A percentile compares a stretch with the other conserved stretches of the same genome.
These are phyloP conservation scores for Agonum fuliginosum DNA, from an alignment of 2,888 invertebrate species.

Conservation along the genomic window DNA sequence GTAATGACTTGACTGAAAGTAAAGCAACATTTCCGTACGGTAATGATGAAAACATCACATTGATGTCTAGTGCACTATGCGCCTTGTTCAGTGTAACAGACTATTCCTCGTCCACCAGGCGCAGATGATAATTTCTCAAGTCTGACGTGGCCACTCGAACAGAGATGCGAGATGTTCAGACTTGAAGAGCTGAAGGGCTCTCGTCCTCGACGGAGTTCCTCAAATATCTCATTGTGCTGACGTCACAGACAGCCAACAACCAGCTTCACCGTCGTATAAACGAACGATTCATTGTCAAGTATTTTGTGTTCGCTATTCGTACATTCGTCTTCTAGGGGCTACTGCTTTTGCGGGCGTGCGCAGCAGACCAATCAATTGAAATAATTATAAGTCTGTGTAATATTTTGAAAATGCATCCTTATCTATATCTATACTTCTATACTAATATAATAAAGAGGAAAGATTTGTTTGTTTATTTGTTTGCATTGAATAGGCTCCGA, in stretches of 20 bases:
- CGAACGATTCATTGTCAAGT: constrained; percentile 53
- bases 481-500: too few species aligned
- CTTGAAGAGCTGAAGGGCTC: not conserved
- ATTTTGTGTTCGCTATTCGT: not conserved
- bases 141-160: not conserved
- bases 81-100: not conserved
- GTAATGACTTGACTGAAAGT: too few species aligned
- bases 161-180: not conserved
- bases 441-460: too few species aligned
- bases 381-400: too few species aligned
- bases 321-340: constrained; percentile 21
- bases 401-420: too few species aligned
- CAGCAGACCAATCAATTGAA: too few species aligned
- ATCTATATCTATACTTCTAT: too few species aligned
- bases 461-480: too few species aligned
- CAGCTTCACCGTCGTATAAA: constrained; percentile 25
- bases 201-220: constrained; percentile 9
- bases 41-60: not conserved
- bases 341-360: too few species aligned
- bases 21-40: not conserved
- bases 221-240: constrained; percentile 51
- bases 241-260: constrained; percentile 45
- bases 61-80: not conserved
- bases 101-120: not conserved
- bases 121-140: constrained; percentile 17